Conservation (phyloP, 37 sponge, comb jelly and placozoan genomes). For the Halichondria panicea region DNA sequence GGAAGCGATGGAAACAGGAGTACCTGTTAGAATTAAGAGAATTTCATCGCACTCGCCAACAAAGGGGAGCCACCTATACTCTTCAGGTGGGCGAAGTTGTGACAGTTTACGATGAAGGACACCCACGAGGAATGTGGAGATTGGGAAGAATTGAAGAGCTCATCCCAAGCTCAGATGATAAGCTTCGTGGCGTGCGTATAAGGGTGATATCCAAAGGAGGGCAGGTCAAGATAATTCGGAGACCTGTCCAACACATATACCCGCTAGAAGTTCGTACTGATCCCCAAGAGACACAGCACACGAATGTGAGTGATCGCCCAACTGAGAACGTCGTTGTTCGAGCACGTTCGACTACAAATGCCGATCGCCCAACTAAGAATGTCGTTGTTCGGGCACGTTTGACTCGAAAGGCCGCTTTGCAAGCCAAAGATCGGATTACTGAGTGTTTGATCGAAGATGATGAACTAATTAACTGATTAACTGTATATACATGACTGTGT, state of each 20-base stretch:
- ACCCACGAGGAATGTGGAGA: constrained; percentile 15
- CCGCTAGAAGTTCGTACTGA: constrained; percentile 17
- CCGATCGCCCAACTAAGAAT: neutral
- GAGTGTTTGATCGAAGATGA: neutral
- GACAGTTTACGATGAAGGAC: constrained; percentile 9
- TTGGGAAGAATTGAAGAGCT: constrained; percentile 8
- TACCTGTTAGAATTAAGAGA: constrained; percentile 24
- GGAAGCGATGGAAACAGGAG: constrained; percentile 22
- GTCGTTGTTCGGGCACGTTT: neutral
- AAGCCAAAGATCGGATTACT: neutral
- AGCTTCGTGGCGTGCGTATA: neutral
- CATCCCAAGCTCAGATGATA: neutral
- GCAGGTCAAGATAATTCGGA: neutral
- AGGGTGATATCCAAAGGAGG: neutral
- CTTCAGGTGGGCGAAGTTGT: constrained; percentile 5
- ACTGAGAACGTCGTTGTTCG: too few species aligned
- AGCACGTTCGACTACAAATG: too few species aligned
- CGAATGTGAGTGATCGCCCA: neutral
- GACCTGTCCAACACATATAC: constrained; percentile 21
- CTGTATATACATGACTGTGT: too few species aligned
- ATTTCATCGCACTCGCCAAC: neutral
- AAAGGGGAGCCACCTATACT: neutral
- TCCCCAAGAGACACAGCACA: neutral
- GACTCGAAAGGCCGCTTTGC: neutral
- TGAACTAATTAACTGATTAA: too few species aligned